Evolutionary conservation across 2,797 vertebrate genomes (phyloP).

Genomic region (Hydrolagus colliei): DNA sequence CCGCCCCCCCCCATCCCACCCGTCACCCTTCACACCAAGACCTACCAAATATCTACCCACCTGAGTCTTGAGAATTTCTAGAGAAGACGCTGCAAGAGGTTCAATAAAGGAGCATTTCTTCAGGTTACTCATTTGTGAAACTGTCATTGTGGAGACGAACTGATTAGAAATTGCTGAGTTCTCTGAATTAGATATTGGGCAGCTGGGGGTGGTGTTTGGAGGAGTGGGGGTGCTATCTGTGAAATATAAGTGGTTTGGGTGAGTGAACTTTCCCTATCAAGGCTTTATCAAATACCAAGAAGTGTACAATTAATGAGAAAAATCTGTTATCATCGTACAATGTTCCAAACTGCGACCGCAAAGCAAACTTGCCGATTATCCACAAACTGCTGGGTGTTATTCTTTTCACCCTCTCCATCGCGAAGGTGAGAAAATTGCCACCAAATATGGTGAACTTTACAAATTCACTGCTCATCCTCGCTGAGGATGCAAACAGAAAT

Average conservation of each 20-base stretch:
- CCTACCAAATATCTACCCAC: too few species aligned
- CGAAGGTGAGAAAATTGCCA: too few species aligned
- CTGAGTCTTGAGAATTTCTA: background rate
- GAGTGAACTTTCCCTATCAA: background rate
- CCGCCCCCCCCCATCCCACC: too few species aligned
- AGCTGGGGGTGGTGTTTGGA: background rate
- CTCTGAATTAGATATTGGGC: background rate
- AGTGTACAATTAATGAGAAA: background rate
- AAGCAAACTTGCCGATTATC: too few species aligned
- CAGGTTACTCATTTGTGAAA: constrained; percentile 11
- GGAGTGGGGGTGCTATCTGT: background rate
- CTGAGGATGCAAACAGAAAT: too few species aligned
- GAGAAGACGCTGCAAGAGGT: too few species aligned
- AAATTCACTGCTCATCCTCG: too few species aligned
- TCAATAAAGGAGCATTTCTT: background rate
- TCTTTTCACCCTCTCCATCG: too few species aligned
- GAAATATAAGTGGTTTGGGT: background rate
- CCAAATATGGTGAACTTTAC: too few species aligned
- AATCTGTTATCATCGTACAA: background rate
- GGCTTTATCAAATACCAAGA: background rate
- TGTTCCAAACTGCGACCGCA: background rate
- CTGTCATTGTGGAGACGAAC: background rate
- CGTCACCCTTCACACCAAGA: too few species aligned
- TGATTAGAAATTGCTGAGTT: constrained; percentile 6
- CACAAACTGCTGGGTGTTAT: too few species aligned